Percentiles rank a stretch among this genome's conserved stretches.
Evolutionary conservation across 2,113 vertebrate genomes (phyloP).

Genomic region (Andinoacara biseriatus): DNA sequence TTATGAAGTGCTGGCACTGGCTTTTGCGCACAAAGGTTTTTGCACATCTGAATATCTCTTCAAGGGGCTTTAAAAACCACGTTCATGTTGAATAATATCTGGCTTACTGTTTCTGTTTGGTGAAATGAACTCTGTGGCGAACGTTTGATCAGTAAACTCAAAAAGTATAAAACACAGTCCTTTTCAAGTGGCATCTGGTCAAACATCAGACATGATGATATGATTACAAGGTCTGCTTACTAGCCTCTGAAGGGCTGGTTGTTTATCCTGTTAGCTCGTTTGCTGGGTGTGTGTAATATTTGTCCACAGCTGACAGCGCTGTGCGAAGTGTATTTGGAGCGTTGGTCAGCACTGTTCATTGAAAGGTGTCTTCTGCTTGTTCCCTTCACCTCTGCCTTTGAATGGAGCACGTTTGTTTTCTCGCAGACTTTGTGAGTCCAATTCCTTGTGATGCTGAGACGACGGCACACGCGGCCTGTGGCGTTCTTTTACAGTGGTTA

Average conservation of each 20-base stretch:
- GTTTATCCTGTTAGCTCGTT: conserved; percentile 42
- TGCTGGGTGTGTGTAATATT: conserved; percentile 42
- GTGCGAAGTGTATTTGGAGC: conserved; percentile 49
- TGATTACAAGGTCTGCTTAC: background rate
- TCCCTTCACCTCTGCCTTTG: conserved; percentile 38
- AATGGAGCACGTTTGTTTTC: conserved; percentile 56
- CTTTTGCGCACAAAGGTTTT: background rate
- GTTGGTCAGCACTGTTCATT: conserved; percentile 29
- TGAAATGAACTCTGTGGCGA: background rate
- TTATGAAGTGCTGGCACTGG: conserved; percentile 9
- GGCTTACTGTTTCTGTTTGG: background rate
- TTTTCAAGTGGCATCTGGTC: conserved; percentile 34
- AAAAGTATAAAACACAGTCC: background rate
- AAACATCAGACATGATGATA: conserved; percentile 18
- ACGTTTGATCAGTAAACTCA: background rate
- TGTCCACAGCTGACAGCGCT: conserved; percentile 48
- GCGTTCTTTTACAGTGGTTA: background rate
- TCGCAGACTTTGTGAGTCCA: conserved; percentile 5
- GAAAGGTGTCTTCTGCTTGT: conserved; percentile 45
- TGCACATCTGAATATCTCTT: conserved; percentile 12
- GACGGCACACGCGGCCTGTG: background rate
- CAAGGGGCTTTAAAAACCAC: background rate
- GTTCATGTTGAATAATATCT: background rate
- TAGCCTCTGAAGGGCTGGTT: conserved; percentile 21
- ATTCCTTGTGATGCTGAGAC: conserved; percentile 16